These are phyloP conservation scores for Gadopsis marmoratus DNA, from an alignment of 2,797 vertebrate genomes.

Conservation along the genomic window DNA sequence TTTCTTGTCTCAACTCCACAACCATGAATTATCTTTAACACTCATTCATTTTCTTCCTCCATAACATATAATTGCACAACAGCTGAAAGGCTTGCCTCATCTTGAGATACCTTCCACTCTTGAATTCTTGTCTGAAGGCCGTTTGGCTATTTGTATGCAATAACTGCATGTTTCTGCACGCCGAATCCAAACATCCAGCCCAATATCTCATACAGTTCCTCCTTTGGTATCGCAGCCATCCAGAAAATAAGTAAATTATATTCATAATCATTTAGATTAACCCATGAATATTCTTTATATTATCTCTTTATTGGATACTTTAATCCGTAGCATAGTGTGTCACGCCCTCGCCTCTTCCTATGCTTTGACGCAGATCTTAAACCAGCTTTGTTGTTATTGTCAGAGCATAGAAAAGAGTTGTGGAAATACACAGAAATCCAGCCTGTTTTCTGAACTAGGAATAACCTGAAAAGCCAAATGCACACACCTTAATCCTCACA, in stretches of 20 bases:
- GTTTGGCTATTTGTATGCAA: background rate
- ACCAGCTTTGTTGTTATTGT: constrained; percentile 24
- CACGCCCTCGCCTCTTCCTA: background rate
- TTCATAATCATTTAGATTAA: background rate
- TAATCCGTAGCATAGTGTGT: background rate
- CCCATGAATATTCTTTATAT: background rate
- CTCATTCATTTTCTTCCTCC: constrained; percentile 34
- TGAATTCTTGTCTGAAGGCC: constrained; percentile 28
- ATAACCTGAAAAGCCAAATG: constrained; percentile 26
- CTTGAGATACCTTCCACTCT: constrained; percentile 34
- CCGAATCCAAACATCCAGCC: background rate
- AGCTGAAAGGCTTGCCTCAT: constrained; percentile 53
- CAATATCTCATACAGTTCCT: background rate
- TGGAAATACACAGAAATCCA: constrained; percentile 16
- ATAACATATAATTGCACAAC: constrained; percentile 39
- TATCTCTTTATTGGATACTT: background rate
- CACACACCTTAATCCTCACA: constrained; percentile 33
- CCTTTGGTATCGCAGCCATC: background rate
- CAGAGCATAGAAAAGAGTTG: background rate
- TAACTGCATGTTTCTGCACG: constrained; percentile 31
- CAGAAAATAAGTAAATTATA: background rate
- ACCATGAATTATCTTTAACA: constrained; percentile 45
- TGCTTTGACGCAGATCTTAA: constrained; percentile 4
- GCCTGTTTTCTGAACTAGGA: background rate
- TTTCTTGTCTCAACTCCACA: constrained; percentile 13